Evolutionary conservation across 2,888 invertebrate genomes (phyloP).

Genomic region (Podotricha telesiphe): DNA sequence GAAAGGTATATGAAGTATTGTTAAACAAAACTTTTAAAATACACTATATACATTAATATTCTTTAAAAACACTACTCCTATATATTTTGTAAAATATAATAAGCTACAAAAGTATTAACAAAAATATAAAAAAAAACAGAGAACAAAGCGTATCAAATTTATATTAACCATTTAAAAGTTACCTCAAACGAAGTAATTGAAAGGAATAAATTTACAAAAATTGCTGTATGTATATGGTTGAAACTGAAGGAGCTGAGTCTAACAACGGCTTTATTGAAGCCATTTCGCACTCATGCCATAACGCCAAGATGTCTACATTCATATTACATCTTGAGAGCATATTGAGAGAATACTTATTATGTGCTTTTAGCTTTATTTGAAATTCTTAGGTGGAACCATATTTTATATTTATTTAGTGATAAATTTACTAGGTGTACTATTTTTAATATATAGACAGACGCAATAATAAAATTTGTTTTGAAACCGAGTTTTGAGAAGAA

Average conservation of each 20-base stretch:
- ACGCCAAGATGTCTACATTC: conserved; percentile 70
- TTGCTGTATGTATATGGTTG: conserved; percentile 54
- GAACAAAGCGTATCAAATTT: background rate
- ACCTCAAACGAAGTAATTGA: conserved; percentile 11
- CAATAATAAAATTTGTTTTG: too few species aligned
- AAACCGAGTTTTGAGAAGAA: too few species aligned
- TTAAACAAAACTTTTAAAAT: too few species aligned
- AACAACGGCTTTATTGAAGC: conserved; percentile 64
- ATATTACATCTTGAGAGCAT: conserved; percentile 48
- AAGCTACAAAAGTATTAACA: background rate
- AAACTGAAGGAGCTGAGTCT: conserved; percentile 52
- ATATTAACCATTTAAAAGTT: background rate
- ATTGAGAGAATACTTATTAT: conserved; percentile 30
- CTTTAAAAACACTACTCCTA: background rate
- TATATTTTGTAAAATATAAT: background rate
- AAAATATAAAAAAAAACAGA: background rate
- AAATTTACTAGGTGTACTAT: background rate
- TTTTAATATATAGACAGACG: background rate
- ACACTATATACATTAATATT: too few species aligned
- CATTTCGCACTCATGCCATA: conserved; percentile 54
- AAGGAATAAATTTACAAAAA: conserved; percentile 47
- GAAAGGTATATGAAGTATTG: too few species aligned
- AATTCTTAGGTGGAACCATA: background rate
- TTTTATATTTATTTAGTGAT: background rate
- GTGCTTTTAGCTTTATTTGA: conserved; percentile 13